Evolutionary conservation across 2,113 vertebrate genomes (phyloP).

Genomic region (Lepidothrix coronata): DNA sequence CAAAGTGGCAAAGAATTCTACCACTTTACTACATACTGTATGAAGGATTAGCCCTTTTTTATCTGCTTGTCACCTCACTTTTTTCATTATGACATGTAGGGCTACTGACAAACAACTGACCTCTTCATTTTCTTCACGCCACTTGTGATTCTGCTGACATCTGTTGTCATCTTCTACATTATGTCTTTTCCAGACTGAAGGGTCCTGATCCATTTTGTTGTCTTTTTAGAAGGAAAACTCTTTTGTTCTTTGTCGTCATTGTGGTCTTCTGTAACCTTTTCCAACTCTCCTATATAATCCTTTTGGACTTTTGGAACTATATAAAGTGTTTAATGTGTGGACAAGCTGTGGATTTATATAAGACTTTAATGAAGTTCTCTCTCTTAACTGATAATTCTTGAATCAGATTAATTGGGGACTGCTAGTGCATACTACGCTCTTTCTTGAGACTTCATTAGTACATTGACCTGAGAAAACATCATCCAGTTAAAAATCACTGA

Average conservation of each 20-base stretch:
- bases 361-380: not conserved
- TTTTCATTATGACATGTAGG: not conserved
- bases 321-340: not conserved
- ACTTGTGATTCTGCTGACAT: not conserved
- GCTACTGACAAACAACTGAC: not conserved
- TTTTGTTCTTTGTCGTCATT: accelerated
- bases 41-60: not conserved
- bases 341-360: not conserved
- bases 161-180: not conserved
- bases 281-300: not conserved
- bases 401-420: not conserved
- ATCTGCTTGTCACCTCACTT: not conserved
- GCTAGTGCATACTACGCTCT: not conserved
- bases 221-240: not conserved
- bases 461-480: not conserved
- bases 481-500: not conserved
- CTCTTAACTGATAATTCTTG: not conserved
- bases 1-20: not conserved
- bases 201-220: not conserved
- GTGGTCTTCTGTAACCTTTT: not conserved
- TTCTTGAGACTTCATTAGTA: not conserved
- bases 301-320: not conserved
- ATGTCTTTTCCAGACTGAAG: not conserved
- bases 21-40: not conserved
- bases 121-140: not conserved